These are phyloP conservation scores for Nymphicus hollandicus DNA, from an alignment of 2,113 vertebrate genomes.

Conservation along the genomic window DNA sequence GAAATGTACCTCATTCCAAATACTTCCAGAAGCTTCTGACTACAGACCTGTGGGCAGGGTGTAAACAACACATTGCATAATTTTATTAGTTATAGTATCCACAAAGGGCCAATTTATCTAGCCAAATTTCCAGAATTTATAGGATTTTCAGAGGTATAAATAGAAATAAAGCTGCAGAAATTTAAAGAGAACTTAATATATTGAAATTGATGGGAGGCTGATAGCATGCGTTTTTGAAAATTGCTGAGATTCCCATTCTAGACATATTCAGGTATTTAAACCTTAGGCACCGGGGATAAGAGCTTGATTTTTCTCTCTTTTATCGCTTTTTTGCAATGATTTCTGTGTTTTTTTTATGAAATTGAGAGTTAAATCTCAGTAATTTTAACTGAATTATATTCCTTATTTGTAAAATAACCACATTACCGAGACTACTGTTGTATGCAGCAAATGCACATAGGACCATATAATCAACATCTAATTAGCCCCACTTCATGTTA, in stretches of 20 bases:
- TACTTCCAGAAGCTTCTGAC: constrained; percentile 32
- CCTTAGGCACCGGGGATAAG: not conserved
- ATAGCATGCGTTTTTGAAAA: not conserved
- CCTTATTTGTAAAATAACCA: constrained; percentile 55
- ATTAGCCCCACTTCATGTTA: constrained; percentile 76
- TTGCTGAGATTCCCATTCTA: not conserved
- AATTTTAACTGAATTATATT: constrained; percentile 32
- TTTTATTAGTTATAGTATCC: constrained; percentile 16
- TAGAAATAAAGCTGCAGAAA: constrained; percentile 8
- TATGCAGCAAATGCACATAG: constrained; percentile 65
- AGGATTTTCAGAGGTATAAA: not conserved
- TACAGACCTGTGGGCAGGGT: not conserved
- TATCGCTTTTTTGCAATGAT: not conserved
- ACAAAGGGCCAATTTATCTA: not conserved
- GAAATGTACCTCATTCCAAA: constrained; percentile 7
- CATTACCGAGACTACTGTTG: constrained; percentile 67
- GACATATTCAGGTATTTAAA: not conserved
- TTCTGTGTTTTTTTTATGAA: not conserved
- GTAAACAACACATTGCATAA: not conserved
- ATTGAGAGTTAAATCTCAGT: not conserved
- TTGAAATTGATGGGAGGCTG: not conserved
- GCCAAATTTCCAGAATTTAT: not conserved
- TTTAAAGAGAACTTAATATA: not conserved
- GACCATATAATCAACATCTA: constrained; percentile 72
- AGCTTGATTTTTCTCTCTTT: not conserved